These are phyloP conservation scores for Phocides pigmalion DNA, from an alignment of 1,140 invertebrate species.

Conservation along the genomic window DNA sequence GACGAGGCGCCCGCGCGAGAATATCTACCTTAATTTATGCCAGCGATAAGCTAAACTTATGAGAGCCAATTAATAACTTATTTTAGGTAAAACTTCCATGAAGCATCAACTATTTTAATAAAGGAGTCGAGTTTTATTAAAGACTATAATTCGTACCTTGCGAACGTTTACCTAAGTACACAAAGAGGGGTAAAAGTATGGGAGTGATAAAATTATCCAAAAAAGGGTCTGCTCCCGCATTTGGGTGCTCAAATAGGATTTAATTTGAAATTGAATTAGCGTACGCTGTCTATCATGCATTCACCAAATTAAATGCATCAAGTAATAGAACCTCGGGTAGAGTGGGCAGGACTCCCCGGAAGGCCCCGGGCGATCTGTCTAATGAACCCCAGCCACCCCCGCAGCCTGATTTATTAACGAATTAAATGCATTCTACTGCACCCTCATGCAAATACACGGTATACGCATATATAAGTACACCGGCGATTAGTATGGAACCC, in stretches of 20 bases:
- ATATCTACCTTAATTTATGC: slow-evolving; percentile 81
- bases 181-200: neutral
- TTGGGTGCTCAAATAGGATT: neutral
- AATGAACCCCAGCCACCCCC: slow-evolving; percentile 77
- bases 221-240: neutral
- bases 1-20: slow-evolving; percentile 66
- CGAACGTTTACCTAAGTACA: slow-evolving; percentile 16
- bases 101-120: slow-evolving; percentile 52
- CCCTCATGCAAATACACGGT: slow-evolving; percentile 70
- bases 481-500: slow-evolving; percentile 23
- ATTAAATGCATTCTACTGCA: slow-evolving; percentile 82
- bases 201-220: neutral
- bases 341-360: slow-evolving; percentile 72
- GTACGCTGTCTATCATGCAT: slow-evolving; percentile 42
- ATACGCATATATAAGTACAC: slow-evolving; percentile 40
- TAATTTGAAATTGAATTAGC: slow-evolving; percentile 45
- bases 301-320: slow-evolving; percentile 73
- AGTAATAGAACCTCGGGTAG: slow-evolving; percentile 61
- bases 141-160: slow-evolving; percentile 19
- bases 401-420: slow-evolving; percentile 82
- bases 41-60: slow-evolving; percentile 77
- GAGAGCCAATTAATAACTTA: slow-evolving; percentile 82
- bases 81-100: slow-evolving; percentile 72
- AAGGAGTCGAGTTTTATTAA: slow-evolving; percentile 28
- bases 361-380: slow-evolving; percentile 78